Percentiles rank a stretch among this genome's conserved stretches.
These are phyloP conservation scores for Mantis religiosa DNA, from an alignment of 2,888 invertebrate genomes.

Conservation along the genomic window DNA sequence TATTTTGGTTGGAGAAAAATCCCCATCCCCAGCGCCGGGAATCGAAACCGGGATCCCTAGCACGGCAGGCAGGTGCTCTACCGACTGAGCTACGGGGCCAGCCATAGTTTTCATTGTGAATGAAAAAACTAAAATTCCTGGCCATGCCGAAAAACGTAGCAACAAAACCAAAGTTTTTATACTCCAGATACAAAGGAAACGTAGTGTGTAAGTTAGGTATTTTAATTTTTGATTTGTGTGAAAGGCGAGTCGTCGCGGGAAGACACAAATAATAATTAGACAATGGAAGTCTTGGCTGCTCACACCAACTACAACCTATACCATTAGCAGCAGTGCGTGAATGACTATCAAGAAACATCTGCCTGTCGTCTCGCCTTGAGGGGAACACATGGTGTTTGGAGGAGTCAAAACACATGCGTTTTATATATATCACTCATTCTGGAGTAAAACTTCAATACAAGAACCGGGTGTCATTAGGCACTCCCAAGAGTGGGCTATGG, in stretches of 20 bases:
- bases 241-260: not conserved
- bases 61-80: too few species aligned
- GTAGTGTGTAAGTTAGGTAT: too few species aligned
- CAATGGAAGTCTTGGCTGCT: not conserved
- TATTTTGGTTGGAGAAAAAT: too few species aligned
- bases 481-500: too few species aligned
- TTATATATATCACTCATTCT: not conserved
- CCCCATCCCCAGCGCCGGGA: too few species aligned
- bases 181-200: not conserved
- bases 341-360: conserved; percentile 7
- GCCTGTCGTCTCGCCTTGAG: not conserved
- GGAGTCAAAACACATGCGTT: not conserved
- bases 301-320: not conserved
- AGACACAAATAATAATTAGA: not conserved
- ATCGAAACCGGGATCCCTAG: too few species aligned
- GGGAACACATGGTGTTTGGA: conserved; percentile 2
- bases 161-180: not conserved
- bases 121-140: not conserved
- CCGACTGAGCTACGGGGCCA: too few species aligned
- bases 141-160: too few species aligned
- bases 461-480: too few species aligned
- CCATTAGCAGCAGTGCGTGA: not conserved
- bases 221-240: not conserved
- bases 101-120: not conserved
- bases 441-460: not conserved